Percentiles rank a stretch among this genome's conserved stretches.
phyloP scores from a whole-genome alignment of 2,797 vertebrate genomes.

The Neosilurus mollespiculum region DNA sequence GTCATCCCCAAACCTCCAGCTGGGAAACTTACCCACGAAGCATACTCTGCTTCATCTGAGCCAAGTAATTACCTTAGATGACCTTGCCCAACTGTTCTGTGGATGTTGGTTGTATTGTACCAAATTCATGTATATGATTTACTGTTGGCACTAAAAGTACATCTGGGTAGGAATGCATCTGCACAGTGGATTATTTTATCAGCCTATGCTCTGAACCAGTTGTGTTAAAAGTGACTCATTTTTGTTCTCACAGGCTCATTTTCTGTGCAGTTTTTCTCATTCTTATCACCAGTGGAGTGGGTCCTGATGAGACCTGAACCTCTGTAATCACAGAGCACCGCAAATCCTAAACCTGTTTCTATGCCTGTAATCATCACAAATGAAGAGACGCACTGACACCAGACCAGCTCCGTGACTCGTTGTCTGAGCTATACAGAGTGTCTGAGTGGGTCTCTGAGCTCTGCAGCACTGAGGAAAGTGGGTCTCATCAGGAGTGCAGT shows the following conservation, averaged over 20 bases:
- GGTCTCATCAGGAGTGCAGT: conserved; percentile 31
- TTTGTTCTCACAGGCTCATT: neutral
- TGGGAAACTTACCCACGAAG: neutral
- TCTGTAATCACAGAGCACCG: conserved; percentile 19
- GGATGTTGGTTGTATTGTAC: neutral
- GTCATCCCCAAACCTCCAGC: conserved; percentile 9
- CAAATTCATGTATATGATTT: neutral
- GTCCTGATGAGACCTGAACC: conserved; percentile 3
- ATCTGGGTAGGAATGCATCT: neutral
- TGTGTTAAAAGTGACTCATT: conserved; percentile 5
- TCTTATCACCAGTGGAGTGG: neutral
- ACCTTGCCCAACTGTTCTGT: neutral
- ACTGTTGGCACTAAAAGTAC: neutral
- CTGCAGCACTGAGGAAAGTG: conserved; percentile 30
- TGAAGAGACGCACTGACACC: neutral
- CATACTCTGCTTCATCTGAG: neutral
- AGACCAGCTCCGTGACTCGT: conserved; percentile 8
- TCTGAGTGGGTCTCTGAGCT: conserved; percentile 13
- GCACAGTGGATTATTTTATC: neutral
- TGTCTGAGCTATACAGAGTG: neutral
- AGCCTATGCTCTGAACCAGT: neutral
- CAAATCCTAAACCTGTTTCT: conserved; percentile 3
- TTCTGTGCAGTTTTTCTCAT: neutral
- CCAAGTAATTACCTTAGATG: neutral
- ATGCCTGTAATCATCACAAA: conserved; percentile 16